Evolutionary conservation across 2,888 invertebrate species (phyloP), one percentile per base, ranked within the genome.

Genomic region (Melanostoma mellinum): DNA sequence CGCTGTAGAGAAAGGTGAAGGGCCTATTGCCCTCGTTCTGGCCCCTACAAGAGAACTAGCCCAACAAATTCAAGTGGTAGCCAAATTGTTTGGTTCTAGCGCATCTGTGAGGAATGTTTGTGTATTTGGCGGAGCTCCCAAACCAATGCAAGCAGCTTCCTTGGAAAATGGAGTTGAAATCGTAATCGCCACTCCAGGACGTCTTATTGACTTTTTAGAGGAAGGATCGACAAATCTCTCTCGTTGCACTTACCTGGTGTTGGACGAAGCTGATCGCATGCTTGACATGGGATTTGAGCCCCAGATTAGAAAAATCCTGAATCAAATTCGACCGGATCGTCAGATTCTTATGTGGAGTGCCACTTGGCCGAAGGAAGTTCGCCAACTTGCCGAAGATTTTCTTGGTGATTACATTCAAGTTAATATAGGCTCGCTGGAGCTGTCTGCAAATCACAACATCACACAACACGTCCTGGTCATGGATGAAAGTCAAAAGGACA

Each of bases 261-360:
- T 97, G 71, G 97, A 97, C 92, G 97, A 97, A 91, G 97, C 97
- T 76, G 97, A 98, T 90, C 93, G 98, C 60, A 98, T 98, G 98
- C 92, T 98, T 88, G 98, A 98, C 91, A 98, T 98, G 98, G 98
- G 98, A 82, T 98, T 98, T 90, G 98, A 98, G 90, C 98, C 98
- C 2, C 98, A 98, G 91, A 98, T 98, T 86, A 93, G 97, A 63
- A 97, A 97, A 91, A 97, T 98, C 87, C 94, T 98, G 86, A 96
- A 96, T 88, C 97, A 98, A 91, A 97, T 98, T 87, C 93, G 98
- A 86, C 98, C 98, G 9, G 98, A 98, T 89, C 93, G 99, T 88
- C 99, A 99, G 91, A 97, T 97, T 9, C 93, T 99, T 50, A 99
- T 99, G 99, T 99, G 98, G 97, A 98, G 97, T 85, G 99, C 99